Base-by-base conservation (phyloP, 2,888 invertebrate species). In the Drosophila trichaetosa region DNA sequence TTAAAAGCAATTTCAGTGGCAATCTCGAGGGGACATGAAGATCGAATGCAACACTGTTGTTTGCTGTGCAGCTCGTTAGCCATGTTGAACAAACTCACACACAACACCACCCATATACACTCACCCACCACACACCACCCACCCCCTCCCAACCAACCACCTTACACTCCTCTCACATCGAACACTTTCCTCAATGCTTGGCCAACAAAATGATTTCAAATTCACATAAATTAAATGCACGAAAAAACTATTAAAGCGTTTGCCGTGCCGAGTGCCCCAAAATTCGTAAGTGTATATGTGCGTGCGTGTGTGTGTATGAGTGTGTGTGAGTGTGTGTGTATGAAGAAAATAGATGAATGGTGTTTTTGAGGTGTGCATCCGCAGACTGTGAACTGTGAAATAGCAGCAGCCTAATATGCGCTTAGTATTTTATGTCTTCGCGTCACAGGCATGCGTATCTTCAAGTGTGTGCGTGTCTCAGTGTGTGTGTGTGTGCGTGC, bases 201-300 rank as follows among this genome's bases (percentile, higher is more conserved):
- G 62, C 68, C 69, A 79, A 69, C 64, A 72, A 62, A 79, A 76
- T 79, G 79, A 67, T 70, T 83, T 85, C 69, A 84, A 87, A 87
- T 72, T 84, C 84, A 78, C 87, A 87, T 85, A 85, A 85, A 87
- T 85, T 85, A 87, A 84, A 87, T 82, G 80, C 82, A 87, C 78
- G 87, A 67, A 84, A 80, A 84, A 85, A 85, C 84, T 85, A 85
- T 87, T 87, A 84, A 82, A 82, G 79, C 72, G 74, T 76, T 82
- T 80, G 87, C 76, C 82, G 81, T 79, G 65, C 54, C 63, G 65
- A 53, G 31, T 61, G 56, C 49, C 49, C 27, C 49, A 46, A 46
- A 24, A 46, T 16, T 13, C 16, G 2, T 24, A 46, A 13, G 21
- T 46, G 4, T 59, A 59, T 38, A 34, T 60, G 49, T 60, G 54